phyloP scores from a whole-genome alignment of 2,888 invertebrate species.

The Aphidoletes aphidimyza region DNA sequence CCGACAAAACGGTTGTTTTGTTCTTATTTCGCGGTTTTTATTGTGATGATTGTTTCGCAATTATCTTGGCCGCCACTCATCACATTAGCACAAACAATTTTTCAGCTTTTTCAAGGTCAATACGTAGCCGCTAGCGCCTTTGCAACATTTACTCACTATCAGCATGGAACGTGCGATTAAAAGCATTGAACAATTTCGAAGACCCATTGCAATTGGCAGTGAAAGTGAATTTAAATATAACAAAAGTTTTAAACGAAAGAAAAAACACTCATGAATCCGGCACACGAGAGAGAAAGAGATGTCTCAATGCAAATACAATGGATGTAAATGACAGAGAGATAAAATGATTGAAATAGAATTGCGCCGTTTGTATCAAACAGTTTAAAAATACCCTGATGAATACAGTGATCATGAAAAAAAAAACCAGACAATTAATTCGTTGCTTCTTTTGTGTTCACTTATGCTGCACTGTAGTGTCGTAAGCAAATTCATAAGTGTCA shows the following conservation, averaged over 20 bases:
- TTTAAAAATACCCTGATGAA: background rate
- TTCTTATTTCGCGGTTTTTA: conserved; percentile 13
- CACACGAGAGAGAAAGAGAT: too few relatives aligned
- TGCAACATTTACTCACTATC: conserved; percentile 24
- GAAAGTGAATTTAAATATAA: background rate
- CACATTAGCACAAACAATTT: background rate
- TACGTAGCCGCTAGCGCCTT: background rate
- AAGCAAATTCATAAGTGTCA: too few relatives aligned
- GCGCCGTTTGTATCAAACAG: background rate
- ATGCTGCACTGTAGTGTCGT: too few relatives aligned
- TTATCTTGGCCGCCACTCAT: conserved; percentile 21
- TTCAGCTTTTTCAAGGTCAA: conserved; percentile 44
- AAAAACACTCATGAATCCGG: too few relatives aligned
- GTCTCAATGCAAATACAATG: background rate
- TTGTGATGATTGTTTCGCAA: conserved; percentile 44
- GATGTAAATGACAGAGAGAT: background rate
- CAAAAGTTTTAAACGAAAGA: background rate
- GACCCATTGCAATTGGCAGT: conserved; percentile 1
- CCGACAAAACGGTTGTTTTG: background rate
- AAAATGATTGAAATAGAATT: background rate
- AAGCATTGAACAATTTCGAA: conserved; percentile 34
- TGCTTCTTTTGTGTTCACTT: too few relatives aligned
- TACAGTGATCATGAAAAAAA: background rate
- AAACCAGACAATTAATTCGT: too few relatives aligned
- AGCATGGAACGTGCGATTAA: background rate